A percentile compares a stretch with the other conserved stretches of the same genome.
These are phyloP conservation scores for Copidosoma floridanum DNA, from an alignment of 1,140 invertebrate species.

Conservation along the genomic window DNA sequence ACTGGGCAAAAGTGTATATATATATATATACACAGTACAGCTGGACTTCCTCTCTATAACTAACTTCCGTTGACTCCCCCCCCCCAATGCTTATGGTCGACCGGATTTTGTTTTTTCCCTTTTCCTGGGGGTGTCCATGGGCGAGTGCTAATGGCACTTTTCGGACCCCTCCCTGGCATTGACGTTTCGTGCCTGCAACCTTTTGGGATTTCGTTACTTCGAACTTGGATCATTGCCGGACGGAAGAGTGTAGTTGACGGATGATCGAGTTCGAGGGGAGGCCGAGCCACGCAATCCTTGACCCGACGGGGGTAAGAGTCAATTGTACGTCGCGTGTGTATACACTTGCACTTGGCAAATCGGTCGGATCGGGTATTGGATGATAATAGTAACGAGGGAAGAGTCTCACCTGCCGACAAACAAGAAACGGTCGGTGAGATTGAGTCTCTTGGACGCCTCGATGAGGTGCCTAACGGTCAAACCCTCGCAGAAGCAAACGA, in stretches of 20 bases:
- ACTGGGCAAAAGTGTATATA: too few relatives aligned
- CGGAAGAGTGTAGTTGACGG: too few relatives aligned
- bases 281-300: neutral
- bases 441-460: conserved; percentile 63
- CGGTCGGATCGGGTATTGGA: neutral
- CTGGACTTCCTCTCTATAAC: conserved; percentile 32
- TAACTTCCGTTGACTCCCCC: conserved; percentile 33
- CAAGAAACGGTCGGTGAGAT: conserved; percentile 64
- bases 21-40: too few relatives aligned
- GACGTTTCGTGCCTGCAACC: neutral
- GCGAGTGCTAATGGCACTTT: neutral
- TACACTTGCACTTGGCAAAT: neutral
- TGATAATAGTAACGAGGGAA: too few relatives aligned
- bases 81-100: conserved; percentile 7
- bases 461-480: conserved; percentile 70
- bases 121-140: neutral
- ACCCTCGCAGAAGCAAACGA: conserved; percentile 85
- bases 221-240: too few relatives aligned
- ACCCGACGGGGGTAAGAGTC: neutral
- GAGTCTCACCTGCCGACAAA: conserved; percentile 70
- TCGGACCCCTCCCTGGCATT: neutral
- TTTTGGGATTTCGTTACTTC: too few relatives aligned
- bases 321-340: neutral
- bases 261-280: too few relatives aligned
- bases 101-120: too few relatives aligned